Evolutionary conservation across 2,888 invertebrate species (phyloP).

Genomic region (Drosophila emarginata): DNA sequence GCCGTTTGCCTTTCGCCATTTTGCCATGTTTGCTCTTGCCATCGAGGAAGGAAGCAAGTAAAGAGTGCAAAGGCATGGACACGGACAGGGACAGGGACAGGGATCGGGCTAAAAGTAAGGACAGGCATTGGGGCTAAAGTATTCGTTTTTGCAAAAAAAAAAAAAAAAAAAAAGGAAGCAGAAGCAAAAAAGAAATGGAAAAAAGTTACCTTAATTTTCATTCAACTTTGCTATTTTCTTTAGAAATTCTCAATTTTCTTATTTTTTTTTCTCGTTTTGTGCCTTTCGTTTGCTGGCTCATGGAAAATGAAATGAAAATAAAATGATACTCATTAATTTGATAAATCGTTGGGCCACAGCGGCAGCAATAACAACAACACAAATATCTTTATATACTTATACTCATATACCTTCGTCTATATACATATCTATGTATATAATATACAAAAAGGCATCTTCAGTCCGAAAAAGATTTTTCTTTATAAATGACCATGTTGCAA

Average conservation of each 20-base stretch:
- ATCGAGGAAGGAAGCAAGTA: slow-evolving; percentile 9
- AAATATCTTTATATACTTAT: slow-evolving; percentile 39
- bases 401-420: slow-evolving; percentile 24
- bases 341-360: slow-evolving; percentile 74
- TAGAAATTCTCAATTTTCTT: slow-evolving; percentile 26
- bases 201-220: slow-evolving; percentile 62
- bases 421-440: slow-evolving; percentile 21
- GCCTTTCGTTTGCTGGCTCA: slow-evolving; percentile 52
- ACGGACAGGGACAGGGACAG: background rate
- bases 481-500: slow-evolving; percentile 74
- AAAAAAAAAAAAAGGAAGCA: too few species aligned
- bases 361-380: slow-evolving; percentile 13
- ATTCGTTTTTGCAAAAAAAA: background rate
- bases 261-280: slow-evolving; percentile 19
- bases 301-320: slow-evolving; percentile 79
- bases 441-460: slow-evolving; percentile 32
- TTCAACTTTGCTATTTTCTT: slow-evolving; percentile 35
- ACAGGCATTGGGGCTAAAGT: background rate
- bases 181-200: too few species aligned
- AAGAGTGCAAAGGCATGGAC: background rate
- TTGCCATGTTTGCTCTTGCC: slow-evolving; percentile 8
- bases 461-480: slow-evolving; percentile 57
- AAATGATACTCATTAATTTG: slow-evolving; percentile 81
- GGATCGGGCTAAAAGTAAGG: background rate
- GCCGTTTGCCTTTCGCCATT: slow-evolving; percentile 23